Evolutionary conservation across 2,888 invertebrate species (phyloP), one percentile per base, ranked within the genome.

Genomic region (Nudaria mundana): DNA sequence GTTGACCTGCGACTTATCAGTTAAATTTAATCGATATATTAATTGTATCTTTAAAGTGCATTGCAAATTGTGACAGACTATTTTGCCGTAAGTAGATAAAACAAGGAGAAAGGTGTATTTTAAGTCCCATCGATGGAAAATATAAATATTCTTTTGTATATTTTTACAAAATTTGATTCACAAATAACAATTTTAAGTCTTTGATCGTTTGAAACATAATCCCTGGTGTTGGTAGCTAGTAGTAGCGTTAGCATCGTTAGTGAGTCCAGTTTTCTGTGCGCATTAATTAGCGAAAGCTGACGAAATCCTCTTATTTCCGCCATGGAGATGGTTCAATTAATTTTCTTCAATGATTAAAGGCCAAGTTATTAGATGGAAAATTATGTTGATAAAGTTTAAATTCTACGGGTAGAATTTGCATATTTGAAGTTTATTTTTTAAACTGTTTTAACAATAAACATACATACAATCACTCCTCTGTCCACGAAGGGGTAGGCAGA

Each of bases 231-330:
- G 2, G 11, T 5, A 13, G 8, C 14, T 10, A 16, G 13, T 11
- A 14, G 23, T 10, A 32, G 31, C 15, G 57, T 24, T 40, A 39
- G 33, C 34, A 42, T 53, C 51, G 54, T 54, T 48, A 47, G 35
- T 33, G 40, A 37, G 39, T 20, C 11, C 38, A 40, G 29, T 7
- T 18, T 18, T 29, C 39, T 42, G 36, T 29, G 14, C 3, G 7
- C 20, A 30, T 38, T 55, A 59, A 58, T 56, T 41, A 36, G 24
- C 14, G 16, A 24, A 32, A 22, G 40, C 43, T 28, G 36, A 55
- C 15, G 22, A 28, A 41, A 52, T 42, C 40, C 31, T 15, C 30
- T 39, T 46, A 38, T 57, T 53, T 42, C 35, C 11, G 20, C 35
- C 16, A 37, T 39, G 25, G 46, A 44, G 31, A 31, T 23, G 24